A percentile compares a stretch with the other conserved stretches of the same genome.
Conservation (phyloP, 2,113 vertebrate genomes). For the Notothenia rossii region DNA sequence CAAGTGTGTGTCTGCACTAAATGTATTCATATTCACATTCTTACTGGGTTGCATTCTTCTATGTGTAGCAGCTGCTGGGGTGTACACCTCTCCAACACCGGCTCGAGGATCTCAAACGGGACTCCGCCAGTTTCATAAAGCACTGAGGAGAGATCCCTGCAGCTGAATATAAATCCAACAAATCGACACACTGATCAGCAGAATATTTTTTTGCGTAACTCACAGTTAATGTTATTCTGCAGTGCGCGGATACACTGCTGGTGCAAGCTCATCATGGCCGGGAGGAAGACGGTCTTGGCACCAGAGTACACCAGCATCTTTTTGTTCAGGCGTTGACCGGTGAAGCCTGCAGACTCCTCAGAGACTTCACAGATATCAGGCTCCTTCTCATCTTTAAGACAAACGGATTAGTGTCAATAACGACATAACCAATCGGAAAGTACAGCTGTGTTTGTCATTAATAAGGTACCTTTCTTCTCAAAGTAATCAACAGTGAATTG, state of each 20-base stretch:
- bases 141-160: conserved; percentile 76
- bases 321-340: conserved; percentile 87
- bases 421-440: neutral
- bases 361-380: conserved; percentile 44
- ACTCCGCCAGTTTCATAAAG: conserved; percentile 91
- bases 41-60: conserved; percentile 92
- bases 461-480: conserved; percentile 82
- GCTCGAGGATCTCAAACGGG: conserved; percentile 92
- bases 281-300: conserved; percentile 84
- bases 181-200: neutral
- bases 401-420: neutral
- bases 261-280: conserved; percentile 89
- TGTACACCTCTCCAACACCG: conserved; percentile 90
- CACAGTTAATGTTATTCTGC: conserved; percentile 92
- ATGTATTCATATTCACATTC: conserved; percentile 38
- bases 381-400: conserved; percentile 68
- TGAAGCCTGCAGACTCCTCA: conserved; percentile 82
- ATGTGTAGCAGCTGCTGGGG: conserved; percentile 89
- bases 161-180: conserved; percentile 30
- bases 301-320: conserved; percentile 95
- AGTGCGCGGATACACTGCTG: conserved; percentile 91
- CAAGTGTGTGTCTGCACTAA: neutral
- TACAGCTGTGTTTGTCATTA: neutral
- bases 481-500: conserved; percentile 72
- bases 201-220: conserved; percentile 62